Evolutionary conservation across 2,888 invertebrate species (phyloP), one percentile per base, ranked within the genome.

Genomic region (Alcis repandata): DNA sequence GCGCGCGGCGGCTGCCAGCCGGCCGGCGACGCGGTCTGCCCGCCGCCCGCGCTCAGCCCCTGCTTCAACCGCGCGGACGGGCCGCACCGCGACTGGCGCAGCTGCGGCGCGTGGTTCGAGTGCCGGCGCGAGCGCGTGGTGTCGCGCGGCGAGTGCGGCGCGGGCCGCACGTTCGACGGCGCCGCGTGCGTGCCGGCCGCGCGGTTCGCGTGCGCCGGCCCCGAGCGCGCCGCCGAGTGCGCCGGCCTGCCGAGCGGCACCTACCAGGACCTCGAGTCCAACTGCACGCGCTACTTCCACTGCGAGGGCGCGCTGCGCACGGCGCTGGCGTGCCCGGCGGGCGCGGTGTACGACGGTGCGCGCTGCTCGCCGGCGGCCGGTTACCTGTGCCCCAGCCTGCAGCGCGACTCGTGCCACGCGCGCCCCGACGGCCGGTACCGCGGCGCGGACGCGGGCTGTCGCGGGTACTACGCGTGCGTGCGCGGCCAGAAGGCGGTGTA

Each of bases 391-490:
- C 94, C 94, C 46, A 91, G 90, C 67, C 79, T 90, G 62, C 93
- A 93, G 71, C 83, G 84, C 15, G 93, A 94, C 79, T 91, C 94
- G 32, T 95, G 95, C 78, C 87, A 87, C 64, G 89, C 89, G 1
- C 92, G 93, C 43, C 73, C 89, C 10, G 94, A 95, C 75, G 95
- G 95, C 0, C 94, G 94, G 59, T 94, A 95, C 82, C 90, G 91
- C 22, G 89, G 90, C 20, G 79, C 82, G 27, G 90, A 88, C 73
- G 88, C 92, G 1, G 94, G 94, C 1, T 95, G 95, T 76, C 92
- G 94, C 51, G 94, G 94, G 11, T 95, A 95, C 85, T 95, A 93
- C 83, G 94, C 92, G 73, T 95, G 95, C 81, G 87, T 88, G 19
- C 86, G 86, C 63, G 94, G 94, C 1, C 90, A 92, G 72, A 94